Evolutionary conservation across 1,140 invertebrate genomes (phyloP).

Genomic region (Drosophila nigrodunni): DNA sequence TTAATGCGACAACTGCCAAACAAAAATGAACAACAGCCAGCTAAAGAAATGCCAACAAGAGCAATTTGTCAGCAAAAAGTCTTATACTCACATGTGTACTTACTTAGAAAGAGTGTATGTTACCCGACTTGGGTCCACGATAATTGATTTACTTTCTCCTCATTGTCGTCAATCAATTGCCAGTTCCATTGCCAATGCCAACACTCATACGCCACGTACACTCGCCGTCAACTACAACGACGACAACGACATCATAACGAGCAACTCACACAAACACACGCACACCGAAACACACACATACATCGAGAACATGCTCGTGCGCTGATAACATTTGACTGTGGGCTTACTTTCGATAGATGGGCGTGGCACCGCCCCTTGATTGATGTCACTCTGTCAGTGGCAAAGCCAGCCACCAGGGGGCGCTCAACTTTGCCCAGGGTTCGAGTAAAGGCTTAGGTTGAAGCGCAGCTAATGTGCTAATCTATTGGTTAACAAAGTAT

Average conservation of each 20-base stretch:
- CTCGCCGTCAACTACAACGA: slow-evolving; percentile 31
- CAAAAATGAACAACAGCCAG: slow-evolving; percentile 34
- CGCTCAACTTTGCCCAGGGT: slow-evolving; percentile 51
- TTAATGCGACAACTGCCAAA: slow-evolving; percentile 68
- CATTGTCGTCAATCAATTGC: slow-evolving; percentile 77
- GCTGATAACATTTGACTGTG: slow-evolving; percentile 61
- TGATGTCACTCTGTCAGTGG: slow-evolving; percentile 72
- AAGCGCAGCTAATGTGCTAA: slow-evolving; percentile 2
- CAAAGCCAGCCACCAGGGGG: slow-evolving; percentile 27
- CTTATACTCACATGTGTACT: slow-evolving; percentile 10
- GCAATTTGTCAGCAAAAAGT: slow-evolving; percentile 63
- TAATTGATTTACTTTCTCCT: slow-evolving; percentile 77
- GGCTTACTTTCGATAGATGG: slow-evolving; percentile 6
- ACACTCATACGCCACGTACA: slow-evolving; percentile 77
- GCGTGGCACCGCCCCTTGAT: slow-evolving; percentile 56
- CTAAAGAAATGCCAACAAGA: slow-evolving; percentile 21
- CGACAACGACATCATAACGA: slow-evolving; percentile 56
- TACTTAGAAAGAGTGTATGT: slow-evolving; percentile 12
- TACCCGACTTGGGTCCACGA: slow-evolving; percentile 44
- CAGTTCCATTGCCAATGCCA: slow-evolving; percentile 60
- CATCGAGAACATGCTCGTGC: slow-evolving; percentile 49
- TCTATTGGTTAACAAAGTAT: slow-evolving; percentile 7
- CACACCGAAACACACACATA: not conserved
- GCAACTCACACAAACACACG: slow-evolving; percentile 42
- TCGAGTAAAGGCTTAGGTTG: slow-evolving; percentile 32